Evolutionary conservation across 1,140 invertebrate species (phyloP).

Genomic region (Meteorus sp.): DNA sequence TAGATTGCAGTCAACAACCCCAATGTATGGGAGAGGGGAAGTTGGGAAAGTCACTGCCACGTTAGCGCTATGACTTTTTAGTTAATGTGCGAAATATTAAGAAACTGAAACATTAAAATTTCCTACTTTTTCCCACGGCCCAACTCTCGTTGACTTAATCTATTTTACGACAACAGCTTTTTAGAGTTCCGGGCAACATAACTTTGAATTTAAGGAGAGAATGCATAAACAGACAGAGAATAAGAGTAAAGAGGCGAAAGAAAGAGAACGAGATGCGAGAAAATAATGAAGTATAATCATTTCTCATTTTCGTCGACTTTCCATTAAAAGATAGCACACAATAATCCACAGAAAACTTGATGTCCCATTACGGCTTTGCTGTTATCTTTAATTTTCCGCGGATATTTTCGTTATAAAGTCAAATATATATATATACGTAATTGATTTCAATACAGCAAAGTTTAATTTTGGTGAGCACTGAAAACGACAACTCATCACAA

Average conservation of each 20-base stretch:
- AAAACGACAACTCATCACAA: no score
- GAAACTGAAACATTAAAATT: conserved; percentile 1
- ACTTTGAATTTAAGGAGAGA: not conserved
- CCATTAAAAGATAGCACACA: conserved; percentile 15
- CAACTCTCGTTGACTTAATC: not conserved
- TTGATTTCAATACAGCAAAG: no score
- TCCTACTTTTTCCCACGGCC: not conserved
- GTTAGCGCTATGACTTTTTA: conserved; percentile 7
- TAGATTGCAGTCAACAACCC: conserved; percentile 16
- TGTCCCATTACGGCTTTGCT: not conserved
- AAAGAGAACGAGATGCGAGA: not conserved
- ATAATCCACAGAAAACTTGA: conserved; percentile 13
- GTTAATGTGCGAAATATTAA: conserved; percentile 13
- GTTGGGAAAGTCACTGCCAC: conserved; percentile 9
- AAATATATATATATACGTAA: no score
- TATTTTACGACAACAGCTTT: no score
- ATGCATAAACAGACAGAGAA: not conserved
- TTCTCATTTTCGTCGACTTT: conserved; percentile 16
- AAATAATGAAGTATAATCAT: conserved; percentile 2
- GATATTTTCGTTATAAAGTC: no score
- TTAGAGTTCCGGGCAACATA: no score
- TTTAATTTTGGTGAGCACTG: no score
- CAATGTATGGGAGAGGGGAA: not conserved
- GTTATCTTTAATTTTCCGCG: not conserved
- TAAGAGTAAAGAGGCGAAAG: not conserved